A percentile compares a stretch with the other conserved stretches of the same genome.
Conservation (phyloP, 2,888 invertebrate species). For the Hirtodrosophila histrioides region DNA sequence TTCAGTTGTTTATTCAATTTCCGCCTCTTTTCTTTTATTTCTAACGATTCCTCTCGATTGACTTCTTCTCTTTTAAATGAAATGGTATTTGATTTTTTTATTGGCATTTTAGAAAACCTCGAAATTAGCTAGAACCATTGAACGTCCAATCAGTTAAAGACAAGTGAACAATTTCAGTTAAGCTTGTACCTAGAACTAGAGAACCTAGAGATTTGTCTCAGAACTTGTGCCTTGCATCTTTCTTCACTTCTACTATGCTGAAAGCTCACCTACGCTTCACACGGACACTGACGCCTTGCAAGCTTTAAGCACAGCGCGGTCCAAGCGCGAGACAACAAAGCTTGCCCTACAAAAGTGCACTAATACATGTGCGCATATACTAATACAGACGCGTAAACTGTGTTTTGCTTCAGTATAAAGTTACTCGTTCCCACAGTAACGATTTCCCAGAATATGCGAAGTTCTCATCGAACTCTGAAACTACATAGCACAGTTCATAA, state of each 20-base stretch:
- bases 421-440: slow-evolving; percentile 2
- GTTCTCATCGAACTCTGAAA: slow-evolving; percentile 18
- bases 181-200: too few relatives aligned
- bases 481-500: slow-evolving; percentile 48
- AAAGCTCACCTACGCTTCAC: background rate
- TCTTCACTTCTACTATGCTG: too few relatives aligned
- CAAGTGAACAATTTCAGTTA: background rate
- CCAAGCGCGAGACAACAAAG: background rate
- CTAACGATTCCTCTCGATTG: slow-evolving; percentile 53
- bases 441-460: slow-evolving; percentile 25
- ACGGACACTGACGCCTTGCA: background rate
- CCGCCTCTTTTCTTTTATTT: slow-evolving; percentile 36
- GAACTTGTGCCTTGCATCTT: too few relatives aligned
- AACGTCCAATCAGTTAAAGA: slow-evolving; percentile 12
- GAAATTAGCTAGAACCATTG: slow-evolving; percentile 23
- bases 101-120: slow-evolving; percentile 20
- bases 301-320: background rate
- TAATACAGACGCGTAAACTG: background rate
- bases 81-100: slow-evolving; percentile 23
- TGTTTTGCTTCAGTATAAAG: slow-evolving; percentile 1
- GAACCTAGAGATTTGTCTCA: too few relatives aligned
- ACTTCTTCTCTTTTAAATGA: slow-evolving; percentile 51
- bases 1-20: slow-evolving; percentile 76
- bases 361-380: slow-evolving; percentile 2
- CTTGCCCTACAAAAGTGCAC: background rate